A percentile compares a stretch with the other conserved stretches of the same genome.
phyloP scores from a whole-genome alignment of 2,113 vertebrate species.

The Puffinus mauretanicus region DNA sequence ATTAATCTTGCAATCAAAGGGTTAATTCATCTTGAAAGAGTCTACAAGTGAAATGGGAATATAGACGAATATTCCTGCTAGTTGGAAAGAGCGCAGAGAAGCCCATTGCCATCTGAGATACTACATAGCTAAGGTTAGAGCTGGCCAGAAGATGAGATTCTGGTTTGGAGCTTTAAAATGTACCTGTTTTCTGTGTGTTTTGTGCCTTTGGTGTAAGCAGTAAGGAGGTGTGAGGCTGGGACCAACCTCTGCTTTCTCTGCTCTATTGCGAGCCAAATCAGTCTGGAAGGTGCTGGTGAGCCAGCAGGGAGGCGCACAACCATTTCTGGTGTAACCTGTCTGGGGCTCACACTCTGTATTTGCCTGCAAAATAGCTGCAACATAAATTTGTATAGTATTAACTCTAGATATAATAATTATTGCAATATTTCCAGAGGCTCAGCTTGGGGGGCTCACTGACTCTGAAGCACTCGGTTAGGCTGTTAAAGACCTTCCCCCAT shows the following conservation, averaged over 20 bases:
- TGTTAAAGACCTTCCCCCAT: background rate
- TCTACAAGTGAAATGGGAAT: background rate
- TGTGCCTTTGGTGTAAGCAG: background rate
- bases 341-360: accelerated
- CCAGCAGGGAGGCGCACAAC: accelerated
- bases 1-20: background rate
- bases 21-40: background rate
- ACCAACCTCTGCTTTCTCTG: background rate
- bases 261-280: accelerated
- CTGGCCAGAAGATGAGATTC: background rate
- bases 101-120: background rate
- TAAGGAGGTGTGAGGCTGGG: background rate
- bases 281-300: background rate
- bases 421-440: background rate
- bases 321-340: background rate
- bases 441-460: background rate
- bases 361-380: background rate
- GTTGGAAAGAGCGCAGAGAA: background rate
- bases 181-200: background rate
- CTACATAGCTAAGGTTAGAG: background rate
- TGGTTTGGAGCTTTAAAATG: background rate
- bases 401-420: background rate
- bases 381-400: accelerated
- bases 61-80: background rate
- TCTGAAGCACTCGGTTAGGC: background rate